Conservation (phyloP, 1,140 invertebrate genomes). For the Heliconius congener region DNA sequence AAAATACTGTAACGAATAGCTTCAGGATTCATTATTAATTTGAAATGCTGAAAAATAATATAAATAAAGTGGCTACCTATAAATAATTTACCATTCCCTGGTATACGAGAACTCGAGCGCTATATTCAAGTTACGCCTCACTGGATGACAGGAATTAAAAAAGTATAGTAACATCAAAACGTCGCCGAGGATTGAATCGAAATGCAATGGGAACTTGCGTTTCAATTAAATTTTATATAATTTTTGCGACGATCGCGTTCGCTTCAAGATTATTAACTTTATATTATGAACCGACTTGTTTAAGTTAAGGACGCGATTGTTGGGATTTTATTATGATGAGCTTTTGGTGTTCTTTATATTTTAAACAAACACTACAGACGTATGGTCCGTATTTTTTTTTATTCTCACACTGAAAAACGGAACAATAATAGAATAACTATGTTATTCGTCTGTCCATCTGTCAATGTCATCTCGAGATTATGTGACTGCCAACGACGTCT, state of each 20-base stretch:
- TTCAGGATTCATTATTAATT: constrained; percentile 4
- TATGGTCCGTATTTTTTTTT: no score
- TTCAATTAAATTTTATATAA: constrained; percentile 33
- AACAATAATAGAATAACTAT: no score
- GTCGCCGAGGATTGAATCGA: constrained; percentile 23
- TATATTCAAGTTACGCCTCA: neutral
- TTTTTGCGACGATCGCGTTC: neutral
- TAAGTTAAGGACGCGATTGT: neutral
- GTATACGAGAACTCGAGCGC: neutral
- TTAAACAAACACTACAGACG: no score
- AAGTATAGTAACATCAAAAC: constrained; percentile 29
- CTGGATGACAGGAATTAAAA: constrained; percentile 23
- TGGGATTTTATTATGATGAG: neutral
- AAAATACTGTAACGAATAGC: neutral
- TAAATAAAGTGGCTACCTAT: neutral
- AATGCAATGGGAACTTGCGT: constrained; percentile 33
- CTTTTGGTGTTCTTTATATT: no score
- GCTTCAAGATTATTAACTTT: constrained; percentile 1
- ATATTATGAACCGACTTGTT: neutral
- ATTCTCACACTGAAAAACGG: no score
- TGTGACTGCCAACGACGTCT: no score
- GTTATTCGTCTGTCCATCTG: no score
- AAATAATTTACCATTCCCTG: neutral
- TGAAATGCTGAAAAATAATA: neutral
- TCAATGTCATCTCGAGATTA: no score